Percentiles rank a stretch among this genome's conserved stretches.
These are phyloP conservation scores for Paralichthys olivaceus DNA, from an alignment of 2,113 vertebrate genomes.

Conservation along the genomic window DNA sequence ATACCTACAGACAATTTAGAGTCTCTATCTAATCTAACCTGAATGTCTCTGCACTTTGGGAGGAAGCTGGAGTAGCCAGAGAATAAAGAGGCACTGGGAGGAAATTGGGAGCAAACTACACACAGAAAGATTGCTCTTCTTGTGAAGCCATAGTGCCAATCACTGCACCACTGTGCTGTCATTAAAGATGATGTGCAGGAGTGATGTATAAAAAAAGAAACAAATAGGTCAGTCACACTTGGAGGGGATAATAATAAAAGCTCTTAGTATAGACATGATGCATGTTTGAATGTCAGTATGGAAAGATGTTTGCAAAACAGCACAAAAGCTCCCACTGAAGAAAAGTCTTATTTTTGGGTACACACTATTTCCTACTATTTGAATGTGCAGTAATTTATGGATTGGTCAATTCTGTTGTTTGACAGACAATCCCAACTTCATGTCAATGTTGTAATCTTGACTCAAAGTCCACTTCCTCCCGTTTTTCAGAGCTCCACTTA, in stretches of 20 bases:
- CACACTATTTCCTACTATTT: no score
- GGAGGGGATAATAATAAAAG: neutral
- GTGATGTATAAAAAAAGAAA: neutral
- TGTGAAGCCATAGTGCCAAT: neutral
- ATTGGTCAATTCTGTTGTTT: no score
- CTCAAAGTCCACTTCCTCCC: no score
- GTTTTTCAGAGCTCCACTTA: no score
- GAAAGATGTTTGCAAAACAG: neutral
- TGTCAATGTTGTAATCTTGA: no score
- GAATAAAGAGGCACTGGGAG: neutral
- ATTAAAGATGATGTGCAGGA: neutral
- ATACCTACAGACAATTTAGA: no score
- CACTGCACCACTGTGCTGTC: neutral
- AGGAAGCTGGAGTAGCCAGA: no score
- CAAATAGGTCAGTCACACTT: constrained; percentile 7
- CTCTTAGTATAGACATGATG: neutral
- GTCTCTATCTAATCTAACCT: no score
- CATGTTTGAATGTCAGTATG: neutral
- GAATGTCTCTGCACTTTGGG: no score
- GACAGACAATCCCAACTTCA: no score
- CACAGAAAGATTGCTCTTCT: neutral
- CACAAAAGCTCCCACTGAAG: neutral
- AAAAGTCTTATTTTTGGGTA: no score
- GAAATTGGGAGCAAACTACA: neutral
- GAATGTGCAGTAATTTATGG: no score